Evolutionary conservation across 2,888 invertebrate species (phyloP), one percentile per base, ranked within the genome.

Genomic region (Phengaris alcon): DNA sequence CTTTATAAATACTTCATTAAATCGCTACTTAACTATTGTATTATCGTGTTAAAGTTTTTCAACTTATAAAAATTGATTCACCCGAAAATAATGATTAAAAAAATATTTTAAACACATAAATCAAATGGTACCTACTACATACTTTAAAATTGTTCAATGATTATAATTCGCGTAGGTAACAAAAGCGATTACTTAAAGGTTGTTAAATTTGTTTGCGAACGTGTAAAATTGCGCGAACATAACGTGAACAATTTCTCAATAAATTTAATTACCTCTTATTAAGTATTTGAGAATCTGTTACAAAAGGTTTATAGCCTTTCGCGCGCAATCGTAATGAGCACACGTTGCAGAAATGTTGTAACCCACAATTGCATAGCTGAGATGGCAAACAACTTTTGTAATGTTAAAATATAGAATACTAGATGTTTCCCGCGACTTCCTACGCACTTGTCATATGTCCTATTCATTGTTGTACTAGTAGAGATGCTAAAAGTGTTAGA

Each of bases 181-280:
- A 44, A 64, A 64, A 22, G 10, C 35, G 35, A 64, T 64, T 64
- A 64, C 64, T 44, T 44, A 64, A 52, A 44, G 13, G 64, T 64
- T 12, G 35, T 64, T 64, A 64, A 64, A 64, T 64, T 22, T 22
- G 59, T 59, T 59, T 80, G 22, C 22, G 64, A 64, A 64, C 64
- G 64, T 64, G 64, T 64, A 64, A 64, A 64, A 64, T 79, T 79
- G 70, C 48, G 70, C 15, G 70, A 70, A n/a, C 48, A 22, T 15
- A 70, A 15, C 70, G 70, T 48, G 51, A 70, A 64, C 15, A 64
- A 46, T 70, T 70, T 46, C 70, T 48, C 51, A 70, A 70, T 48
- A 70, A 70, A 48, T 70, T 70, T 70, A 70, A 70, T 48, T 70
- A 48, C 48, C 51, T 64, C 64, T 64, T 64, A 69, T 69, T 15